These are phyloP conservation scores for Rhyacophila brunnea DNA, from an alignment of 1,140 invertebrate species.

Conservation along the genomic window DNA sequence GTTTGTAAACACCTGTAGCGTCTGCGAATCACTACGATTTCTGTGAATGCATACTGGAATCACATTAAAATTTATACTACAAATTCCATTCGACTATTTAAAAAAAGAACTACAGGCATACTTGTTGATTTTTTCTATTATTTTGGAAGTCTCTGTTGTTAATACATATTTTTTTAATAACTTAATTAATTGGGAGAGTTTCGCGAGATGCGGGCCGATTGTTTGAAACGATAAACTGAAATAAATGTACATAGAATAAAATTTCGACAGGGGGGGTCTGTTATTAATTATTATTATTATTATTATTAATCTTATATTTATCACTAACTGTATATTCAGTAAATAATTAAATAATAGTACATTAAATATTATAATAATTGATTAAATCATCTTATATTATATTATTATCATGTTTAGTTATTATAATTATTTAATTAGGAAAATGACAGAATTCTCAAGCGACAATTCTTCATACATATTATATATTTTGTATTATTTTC, in stretches of 20 bases:
- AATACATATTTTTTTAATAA: not conserved
- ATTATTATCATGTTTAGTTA: not conserved
- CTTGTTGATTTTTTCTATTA: slow-evolving; percentile 11
- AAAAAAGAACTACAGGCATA: not conserved
- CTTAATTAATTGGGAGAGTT: no score
- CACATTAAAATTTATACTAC: no score
- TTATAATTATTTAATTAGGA: slow-evolving; percentile 4
- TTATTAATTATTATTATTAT: no score
- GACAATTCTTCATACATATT: not conserved
- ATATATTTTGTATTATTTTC: not conserved
- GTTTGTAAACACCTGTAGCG: no score
- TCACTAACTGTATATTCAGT: slow-evolving; percentile 4
- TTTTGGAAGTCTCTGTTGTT: slow-evolving; percentile 2
- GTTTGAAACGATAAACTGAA: not conserved
- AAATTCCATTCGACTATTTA: no score
- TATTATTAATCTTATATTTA: slow-evolving; percentile 3
- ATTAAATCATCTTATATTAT: not conserved
- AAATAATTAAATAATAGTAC: slow-evolving; percentile 7
- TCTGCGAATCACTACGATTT: no score
- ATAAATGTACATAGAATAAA: not conserved
- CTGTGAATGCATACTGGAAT: no score
- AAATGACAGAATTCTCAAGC: slow-evolving; percentile 1
- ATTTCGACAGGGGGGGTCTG: not conserved
- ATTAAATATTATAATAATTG: not conserved
- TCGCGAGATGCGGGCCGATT: not conserved